Evolutionary conservation across 2,888 invertebrate genomes (phyloP), one percentile per base, ranked within the genome.

Genomic region (Mimachlamys varia): DNA sequence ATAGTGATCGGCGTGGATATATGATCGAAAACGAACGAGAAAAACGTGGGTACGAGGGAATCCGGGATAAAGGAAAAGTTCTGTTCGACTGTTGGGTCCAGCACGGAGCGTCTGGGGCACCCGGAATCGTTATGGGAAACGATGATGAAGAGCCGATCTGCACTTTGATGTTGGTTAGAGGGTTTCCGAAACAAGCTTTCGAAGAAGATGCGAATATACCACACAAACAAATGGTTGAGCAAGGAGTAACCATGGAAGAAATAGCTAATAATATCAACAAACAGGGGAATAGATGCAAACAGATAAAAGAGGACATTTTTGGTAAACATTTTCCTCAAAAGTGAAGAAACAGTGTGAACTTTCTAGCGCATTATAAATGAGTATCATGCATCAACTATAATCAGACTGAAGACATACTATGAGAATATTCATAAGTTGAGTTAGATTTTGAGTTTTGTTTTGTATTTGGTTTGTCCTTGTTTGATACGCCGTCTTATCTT

Each of bases 1-100:
- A 58, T 10, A 22, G 0, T 7, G 17, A n/a, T n/a, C 27, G 76
- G 27, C 76, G 76, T 33, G 33, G 15, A 12, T 12, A 33, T 33
- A 76, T 76, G 76, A 27, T 76, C 4, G 33, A n/a, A n/a, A n/a
- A 76, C 13, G 76, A 22, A 27, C 4, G 13, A 27, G 76, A 7
- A 33, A 27, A 76, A 22, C 0, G 0, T 33, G 76, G 33, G 13
- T 76, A 76, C 33, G 33, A 19, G 27, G 76, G 76, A 33, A 76
- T 76, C 33, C 4, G 33, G 2, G 33, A 76, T 27, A 15, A 76
- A 33, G 76, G 15, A 33, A 76, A 76, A 76, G 76, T 76, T 33
- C 33, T 76, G 76, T 76, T 76, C 33, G 76, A 76, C 13, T 76
- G 76, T 15, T 76, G 76, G 76, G 76, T 76, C 27, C 76, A 76